A percentile compares a stretch with the other conserved stretches of the same genome.
phyloP scores from a whole-genome alignment of 2,113 vertebrate genomes.

The Silurus glanis region DNA sequence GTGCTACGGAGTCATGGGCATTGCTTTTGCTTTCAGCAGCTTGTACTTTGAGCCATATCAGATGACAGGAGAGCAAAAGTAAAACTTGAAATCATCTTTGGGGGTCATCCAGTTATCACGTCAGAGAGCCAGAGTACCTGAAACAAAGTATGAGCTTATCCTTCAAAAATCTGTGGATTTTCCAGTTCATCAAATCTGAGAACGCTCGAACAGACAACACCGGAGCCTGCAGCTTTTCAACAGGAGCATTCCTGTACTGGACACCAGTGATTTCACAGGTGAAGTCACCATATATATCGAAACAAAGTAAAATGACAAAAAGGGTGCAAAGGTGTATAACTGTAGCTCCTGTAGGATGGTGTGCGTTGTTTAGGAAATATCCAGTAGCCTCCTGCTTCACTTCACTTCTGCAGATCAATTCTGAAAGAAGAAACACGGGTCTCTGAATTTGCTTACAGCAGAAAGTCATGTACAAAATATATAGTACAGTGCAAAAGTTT shows the following conservation, averaged over 20 bases:
- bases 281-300: conserved; percentile 2
- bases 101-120: conserved; percentile 35
- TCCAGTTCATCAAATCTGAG: conserved; percentile 54
- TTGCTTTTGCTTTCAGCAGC: conserved; percentile 47
- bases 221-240: conserved; percentile 14
- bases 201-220: conserved; percentile 19
- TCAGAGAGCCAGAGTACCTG: conserved; percentile 39
- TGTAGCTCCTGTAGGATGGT: conserved; percentile 35
- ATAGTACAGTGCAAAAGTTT: too few relatives aligned
- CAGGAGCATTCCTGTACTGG: neutral
- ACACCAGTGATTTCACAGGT: conserved; percentile 21
- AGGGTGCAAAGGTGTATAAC: conserved; percentile 34
- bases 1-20: conserved; percentile 51
- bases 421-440: conserved; percentile 55
- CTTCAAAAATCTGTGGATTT: conserved; percentile 30
- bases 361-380: conserved; percentile 10
- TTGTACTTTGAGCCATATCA: conserved; percentile 28
- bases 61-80: conserved; percentile 18
- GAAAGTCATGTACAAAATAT: neutral
- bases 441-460: neutral
- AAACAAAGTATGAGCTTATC: conserved; percentile 29
- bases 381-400: conserved; percentile 8
- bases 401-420: conserved; percentile 53
- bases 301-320: conserved; percentile 12
- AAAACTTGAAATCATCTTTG: conserved; percentile 49